Percentiles rank a stretch among this genome's conserved stretches.
Conservation (phyloP, 2,888 invertebrate genomes). For the Neoscelio sp. region DNA sequence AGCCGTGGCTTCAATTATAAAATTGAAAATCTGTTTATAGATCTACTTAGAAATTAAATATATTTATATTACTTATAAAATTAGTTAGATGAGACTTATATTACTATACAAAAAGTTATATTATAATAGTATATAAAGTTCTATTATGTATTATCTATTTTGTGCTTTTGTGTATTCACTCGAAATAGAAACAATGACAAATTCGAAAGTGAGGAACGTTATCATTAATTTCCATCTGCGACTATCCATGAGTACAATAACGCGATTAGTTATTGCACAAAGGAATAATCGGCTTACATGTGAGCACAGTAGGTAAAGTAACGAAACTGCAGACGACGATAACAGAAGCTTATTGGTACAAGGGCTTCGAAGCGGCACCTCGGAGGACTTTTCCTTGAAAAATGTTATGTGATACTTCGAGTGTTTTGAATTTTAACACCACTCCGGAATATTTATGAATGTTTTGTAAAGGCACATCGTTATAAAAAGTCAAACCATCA, state of each 20-base stretch:
- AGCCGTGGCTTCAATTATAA: too few species aligned
- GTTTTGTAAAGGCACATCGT: conserved; percentile 12
- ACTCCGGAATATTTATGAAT: conserved; percentile 17
- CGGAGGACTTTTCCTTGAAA: conserved; percentile 58
- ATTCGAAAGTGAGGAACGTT: conserved; percentile 67
- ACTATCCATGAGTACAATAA: conserved; percentile 63
- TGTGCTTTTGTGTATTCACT: conserved; percentile 60
- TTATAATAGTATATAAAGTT: conserved; percentile 36
- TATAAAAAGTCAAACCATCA: too few species aligned
- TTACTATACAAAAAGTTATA: too few species aligned
- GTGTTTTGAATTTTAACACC: conserved; percentile 43
- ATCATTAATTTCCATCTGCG: conserved; percentile 66
- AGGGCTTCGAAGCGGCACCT: conserved; percentile 62
- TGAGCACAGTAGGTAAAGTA: conserved; percentile 65
- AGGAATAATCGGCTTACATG: conserved; percentile 70
- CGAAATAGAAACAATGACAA: conserved; percentile 70
- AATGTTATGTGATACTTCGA: conserved; percentile 28
- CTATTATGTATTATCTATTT: conserved; percentile 68
- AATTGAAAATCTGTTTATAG: too few species aligned
- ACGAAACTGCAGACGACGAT: conserved; percentile 70
- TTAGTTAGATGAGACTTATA: conserved; percentile 1
- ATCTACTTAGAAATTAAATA: too few species aligned
- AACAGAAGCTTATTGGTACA: conserved; percentile 70
- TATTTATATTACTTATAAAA: too few species aligned
- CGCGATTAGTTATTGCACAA: conserved; percentile 65